Base-by-base conservation (phyloP, 2,888 invertebrate genomes). In the Agrochola litura region DNA sequence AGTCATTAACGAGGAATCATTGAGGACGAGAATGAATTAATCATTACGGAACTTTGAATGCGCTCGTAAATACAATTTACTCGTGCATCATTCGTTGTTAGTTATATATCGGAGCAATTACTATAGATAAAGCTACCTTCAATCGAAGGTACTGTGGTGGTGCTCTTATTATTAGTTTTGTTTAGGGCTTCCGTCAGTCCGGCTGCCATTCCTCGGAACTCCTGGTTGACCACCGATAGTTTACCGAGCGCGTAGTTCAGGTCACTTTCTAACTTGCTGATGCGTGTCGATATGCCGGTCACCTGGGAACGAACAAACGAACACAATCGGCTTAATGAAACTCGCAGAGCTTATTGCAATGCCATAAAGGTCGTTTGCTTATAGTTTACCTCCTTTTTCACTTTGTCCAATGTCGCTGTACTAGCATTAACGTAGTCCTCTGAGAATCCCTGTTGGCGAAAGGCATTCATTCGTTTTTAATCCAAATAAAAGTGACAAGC, bases 201-300 rank as follows among this genome's bases (percentile, higher is more conserved):
- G 0, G 96, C 95, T 92, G 98, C 98, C 84, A 99, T 98, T 90
- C 97, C 97, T 90, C 98, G 98, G 94, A 99, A 99, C 93, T 99
- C 99, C 87, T 98, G 98, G 2, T 98, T 98, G 54, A 98, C 98
- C 12, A 99, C 95, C 0, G 98, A 98, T 77, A 99, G 94, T 76
- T 98, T 97, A 10, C 99, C 99, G 79, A 99, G 94, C 66, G 98
- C 96, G 91, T 97, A 98, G 94, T 99, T 99, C 81, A 99, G 96
- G 93, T 99, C 98, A 73, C 98, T 98, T 85, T 98, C 98, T 49
- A 99, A 98, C 91, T 98, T 98, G 2, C 97, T 92, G 97, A 99
- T 98, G 74, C 98, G 97, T 84, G 97, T 97, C 22, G 98, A 98
- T 86, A 99, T 98, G 89, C 97, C 97, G 30, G 97, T 97, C 77